Evolutionary conservation across 2,888 invertebrate genomes (phyloP).

Genomic region (Orgyia antiqua): DNA sequence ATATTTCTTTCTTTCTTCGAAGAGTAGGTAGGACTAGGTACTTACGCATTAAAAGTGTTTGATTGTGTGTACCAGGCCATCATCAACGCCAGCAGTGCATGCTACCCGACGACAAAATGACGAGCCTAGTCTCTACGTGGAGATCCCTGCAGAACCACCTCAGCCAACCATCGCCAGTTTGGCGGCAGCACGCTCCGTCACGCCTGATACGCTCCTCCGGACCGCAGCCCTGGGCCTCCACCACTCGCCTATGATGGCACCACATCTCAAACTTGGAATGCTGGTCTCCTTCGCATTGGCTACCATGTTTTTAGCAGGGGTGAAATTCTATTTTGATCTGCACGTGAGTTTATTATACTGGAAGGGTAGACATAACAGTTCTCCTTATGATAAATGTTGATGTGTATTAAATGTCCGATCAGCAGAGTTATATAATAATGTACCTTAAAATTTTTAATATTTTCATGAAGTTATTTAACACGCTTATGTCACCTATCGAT

Average conservation of each 20-base stretch:
- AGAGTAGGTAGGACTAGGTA: too few relatives aligned
- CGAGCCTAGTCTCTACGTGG: conserved; percentile 66
- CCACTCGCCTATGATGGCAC: conserved; percentile 70
- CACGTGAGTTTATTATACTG: conserved; percentile 53
- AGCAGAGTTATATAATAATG: too few relatives aligned
- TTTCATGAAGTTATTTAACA: too few relatives aligned
- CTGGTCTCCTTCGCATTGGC: conserved; percentile 84
- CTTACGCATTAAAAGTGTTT: too few relatives aligned
- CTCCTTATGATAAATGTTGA: background rate
- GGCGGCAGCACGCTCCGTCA: conserved; percentile 67
- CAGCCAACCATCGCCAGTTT: conserved; percentile 65
- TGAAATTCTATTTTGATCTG: conserved; percentile 83
- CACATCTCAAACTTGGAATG: conserved; percentile 83
- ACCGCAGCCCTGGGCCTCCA: conserved; percentile 68
- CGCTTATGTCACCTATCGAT: too few relatives aligned
- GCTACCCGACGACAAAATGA: conserved; percentile 48
- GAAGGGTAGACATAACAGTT: background rate
- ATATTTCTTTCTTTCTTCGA: too few relatives aligned
- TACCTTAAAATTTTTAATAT: too few relatives aligned
- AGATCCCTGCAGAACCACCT: conserved; percentile 57
- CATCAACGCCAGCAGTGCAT: conserved; percentile 53
- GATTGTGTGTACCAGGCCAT: too few relatives aligned
- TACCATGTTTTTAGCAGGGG: conserved; percentile 83
- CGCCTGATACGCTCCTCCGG: conserved; percentile 63
- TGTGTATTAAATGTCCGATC: background rate